Percentiles rank a stretch among this genome's conserved stretches.
Conservation (phyloP, 2,888 invertebrate genomes). For the Heliothis peltigera region DNA sequence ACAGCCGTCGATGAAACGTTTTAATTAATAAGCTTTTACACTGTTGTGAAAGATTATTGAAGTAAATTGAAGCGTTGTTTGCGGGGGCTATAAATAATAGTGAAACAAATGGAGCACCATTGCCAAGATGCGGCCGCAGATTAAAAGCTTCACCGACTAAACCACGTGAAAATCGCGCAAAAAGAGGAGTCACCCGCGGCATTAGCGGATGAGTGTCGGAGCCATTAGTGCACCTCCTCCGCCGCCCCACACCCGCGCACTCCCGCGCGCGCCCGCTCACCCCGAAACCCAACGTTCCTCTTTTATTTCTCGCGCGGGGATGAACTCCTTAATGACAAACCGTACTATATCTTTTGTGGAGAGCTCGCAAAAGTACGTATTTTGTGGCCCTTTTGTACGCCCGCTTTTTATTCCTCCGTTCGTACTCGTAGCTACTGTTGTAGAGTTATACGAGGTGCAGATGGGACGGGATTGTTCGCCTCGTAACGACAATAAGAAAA, state of each 20-base stretch:
- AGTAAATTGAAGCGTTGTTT: conserved; percentile 44
- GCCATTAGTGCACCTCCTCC: conserved; percentile 86
- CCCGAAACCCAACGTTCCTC: conserved; percentile 85
- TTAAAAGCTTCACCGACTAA: conserved; percentile 89
- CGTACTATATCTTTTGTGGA: conserved; percentile 90
- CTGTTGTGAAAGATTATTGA: conserved; percentile 33
- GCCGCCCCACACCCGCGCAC: conserved; percentile 58
- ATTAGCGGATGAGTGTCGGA: conserved; percentile 90
- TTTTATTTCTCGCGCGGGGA: conserved; percentile 90
- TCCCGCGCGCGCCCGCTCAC: conserved; percentile 69
- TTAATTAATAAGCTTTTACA: conserved; percentile 39
- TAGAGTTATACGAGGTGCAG: conserved; percentile 72
- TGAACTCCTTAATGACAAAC: conserved; percentile 90
- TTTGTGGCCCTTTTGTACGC: conserved; percentile 89
- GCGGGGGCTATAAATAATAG: conserved; percentile 59
- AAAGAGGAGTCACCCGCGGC: conserved; percentile 90
- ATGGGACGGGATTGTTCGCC: conserved; percentile 75
- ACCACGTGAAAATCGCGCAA: conserved; percentile 90
- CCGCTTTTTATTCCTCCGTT: conserved; percentile 84
- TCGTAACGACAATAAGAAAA: conserved; percentile 77
- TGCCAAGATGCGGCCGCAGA: conserved; percentile 86
- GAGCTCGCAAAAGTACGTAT: conserved; percentile 89
- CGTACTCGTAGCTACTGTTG: conserved; percentile 71
- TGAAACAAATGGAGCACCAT: conserved; percentile 81
- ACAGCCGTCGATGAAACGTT: conserved; percentile 35